Evolutionary conservation across 2,797 vertebrate species (phyloP).

Genomic region (Mormyrus proboscirostris): DNA sequence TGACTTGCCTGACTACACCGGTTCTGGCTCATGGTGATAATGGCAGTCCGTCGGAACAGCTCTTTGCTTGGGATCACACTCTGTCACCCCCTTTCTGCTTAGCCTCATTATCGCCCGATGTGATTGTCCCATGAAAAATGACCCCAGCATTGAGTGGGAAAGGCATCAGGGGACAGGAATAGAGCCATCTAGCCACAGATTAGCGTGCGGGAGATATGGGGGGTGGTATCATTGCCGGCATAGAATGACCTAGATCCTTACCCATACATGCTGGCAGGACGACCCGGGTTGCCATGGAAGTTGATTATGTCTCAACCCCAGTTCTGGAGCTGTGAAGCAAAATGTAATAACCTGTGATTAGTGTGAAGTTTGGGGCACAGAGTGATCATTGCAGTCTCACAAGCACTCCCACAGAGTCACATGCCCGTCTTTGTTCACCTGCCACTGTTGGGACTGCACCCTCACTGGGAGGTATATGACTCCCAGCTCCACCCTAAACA

Average conservation of each 20-base stretch:
- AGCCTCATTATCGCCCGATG: background rate
- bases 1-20: background rate
- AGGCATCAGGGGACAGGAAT: background rate
- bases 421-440: background rate
- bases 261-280: background rate
- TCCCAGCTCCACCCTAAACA: background rate
- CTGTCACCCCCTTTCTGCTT: background rate
- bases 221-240: background rate
- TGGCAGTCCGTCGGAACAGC: background rate
- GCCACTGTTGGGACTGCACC: background rate
- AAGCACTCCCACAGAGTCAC: background rate
- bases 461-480: background rate
- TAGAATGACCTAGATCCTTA: background rate
- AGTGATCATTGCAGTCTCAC: background rate
- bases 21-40: background rate
- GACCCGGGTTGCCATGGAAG: background rate
- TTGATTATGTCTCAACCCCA: background rate
- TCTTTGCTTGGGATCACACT: background rate
- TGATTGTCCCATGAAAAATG: background rate
- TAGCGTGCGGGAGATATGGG: background rate
- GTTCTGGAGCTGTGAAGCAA: background rate
- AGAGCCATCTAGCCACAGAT: background rate
- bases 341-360: background rate
- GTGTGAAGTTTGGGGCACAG: background rate
- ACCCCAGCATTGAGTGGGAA: background rate